phyloP scores from a whole-genome alignment of 2,113 vertebrate genomes.

The Coptodon bakossiorum region DNA sequence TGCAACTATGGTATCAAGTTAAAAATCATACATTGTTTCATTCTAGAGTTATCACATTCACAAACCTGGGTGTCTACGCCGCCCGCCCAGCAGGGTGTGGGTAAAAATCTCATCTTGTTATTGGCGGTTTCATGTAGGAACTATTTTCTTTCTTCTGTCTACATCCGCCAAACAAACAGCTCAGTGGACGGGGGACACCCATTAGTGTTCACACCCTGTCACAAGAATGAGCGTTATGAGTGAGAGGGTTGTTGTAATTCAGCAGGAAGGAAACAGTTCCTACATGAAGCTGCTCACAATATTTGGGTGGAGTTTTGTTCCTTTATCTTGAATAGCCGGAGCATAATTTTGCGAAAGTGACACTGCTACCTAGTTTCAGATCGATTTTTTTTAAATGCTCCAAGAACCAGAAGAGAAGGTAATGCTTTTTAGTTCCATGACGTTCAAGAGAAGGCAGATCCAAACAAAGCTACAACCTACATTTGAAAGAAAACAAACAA shows the following conservation, averaged over 20 bases:
- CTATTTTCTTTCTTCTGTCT: neutral
- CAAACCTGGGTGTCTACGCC: neutral
- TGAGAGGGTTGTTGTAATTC: neutral
- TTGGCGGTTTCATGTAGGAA: rapidly evolving
- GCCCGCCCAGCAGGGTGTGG: neutral
- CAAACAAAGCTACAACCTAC: neutral
- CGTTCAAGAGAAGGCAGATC: neutral
- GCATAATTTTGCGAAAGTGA: neutral
- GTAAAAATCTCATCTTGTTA: neutral
- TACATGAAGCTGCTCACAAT: neutral
- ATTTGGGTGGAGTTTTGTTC: neutral
- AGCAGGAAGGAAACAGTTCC: neutral
- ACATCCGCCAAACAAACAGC: neutral
- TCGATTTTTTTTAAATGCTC: neutral
- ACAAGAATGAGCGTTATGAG: neutral
- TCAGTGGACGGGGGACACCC: rapidly evolving
- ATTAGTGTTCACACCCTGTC: neutral
- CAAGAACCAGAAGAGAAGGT: neutral
- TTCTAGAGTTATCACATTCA: neutral
- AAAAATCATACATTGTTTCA: neutral
- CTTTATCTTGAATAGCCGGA: neutral
- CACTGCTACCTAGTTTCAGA: neutral
- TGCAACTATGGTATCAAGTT: neutral
- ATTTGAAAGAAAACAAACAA: neutral
- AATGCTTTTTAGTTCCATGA: neutral